These are phyloP conservation scores for Entelurus aequoreus DNA, from an alignment of 2,113 vertebrate genomes.

Conservation along the genomic window DNA sequence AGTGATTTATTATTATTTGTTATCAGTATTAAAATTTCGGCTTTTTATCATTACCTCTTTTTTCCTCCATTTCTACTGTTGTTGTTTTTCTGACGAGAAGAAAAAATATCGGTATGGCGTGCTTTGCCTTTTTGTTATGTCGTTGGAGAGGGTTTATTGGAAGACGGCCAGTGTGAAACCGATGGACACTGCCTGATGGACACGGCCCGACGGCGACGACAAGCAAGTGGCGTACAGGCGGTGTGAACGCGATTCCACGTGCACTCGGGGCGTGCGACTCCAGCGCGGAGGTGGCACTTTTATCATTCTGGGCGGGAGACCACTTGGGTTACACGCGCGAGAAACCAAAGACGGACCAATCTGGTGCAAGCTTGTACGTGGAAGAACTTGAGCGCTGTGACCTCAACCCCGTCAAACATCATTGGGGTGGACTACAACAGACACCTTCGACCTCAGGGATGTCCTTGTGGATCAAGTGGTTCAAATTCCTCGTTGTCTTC, in stretches of 20 bases:
- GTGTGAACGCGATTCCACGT: constrained; percentile 17
- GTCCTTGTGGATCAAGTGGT: no score
- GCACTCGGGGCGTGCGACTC: constrained; percentile 20
- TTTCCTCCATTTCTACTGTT: no score
- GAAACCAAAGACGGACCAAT: not conserved
- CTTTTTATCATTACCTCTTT: no score
- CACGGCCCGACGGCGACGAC: constrained; percentile 22
- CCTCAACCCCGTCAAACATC: not conserved
- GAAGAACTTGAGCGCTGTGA: not conserved
- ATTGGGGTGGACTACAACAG: not conserved
- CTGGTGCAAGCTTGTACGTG: not conserved
- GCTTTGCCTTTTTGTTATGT: no score
- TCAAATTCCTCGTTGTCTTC: no score
- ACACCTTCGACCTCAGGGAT: not conserved
- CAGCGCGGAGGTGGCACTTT: constrained; percentile 29
- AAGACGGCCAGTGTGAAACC: no score
- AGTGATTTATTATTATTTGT: no score
- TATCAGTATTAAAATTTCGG: no score
- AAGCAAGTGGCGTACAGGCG: constrained; percentile 13
- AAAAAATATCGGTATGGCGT: no score
- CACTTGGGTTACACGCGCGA: not conserved
- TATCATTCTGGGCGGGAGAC: constrained; percentile 35
- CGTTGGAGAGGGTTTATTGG: no score
- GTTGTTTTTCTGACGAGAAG: no score
- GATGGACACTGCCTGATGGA: no score